Percentiles rank a stretch among this genome's conserved stretches.
phyloP scores from a whole-genome alignment of 2,888 invertebrate genomes.

The Leptothorax acervorum region DNA sequence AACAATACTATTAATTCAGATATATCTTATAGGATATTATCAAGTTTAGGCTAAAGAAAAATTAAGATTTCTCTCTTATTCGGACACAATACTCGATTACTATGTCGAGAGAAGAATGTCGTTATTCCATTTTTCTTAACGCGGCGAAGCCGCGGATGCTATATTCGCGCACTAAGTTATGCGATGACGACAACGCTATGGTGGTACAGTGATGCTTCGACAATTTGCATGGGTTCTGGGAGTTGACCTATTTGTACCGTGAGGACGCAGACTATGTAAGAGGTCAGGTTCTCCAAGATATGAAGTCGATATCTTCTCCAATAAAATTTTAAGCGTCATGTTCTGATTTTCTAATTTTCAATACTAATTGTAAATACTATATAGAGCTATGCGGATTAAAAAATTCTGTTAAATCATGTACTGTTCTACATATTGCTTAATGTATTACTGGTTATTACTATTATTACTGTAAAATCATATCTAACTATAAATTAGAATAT shows the following conservation, averaged over 20 bases:
- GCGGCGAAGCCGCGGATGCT: slow-evolving; percentile 62
- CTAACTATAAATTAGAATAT: background rate
- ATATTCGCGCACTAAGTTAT: slow-evolving; percentile 61
- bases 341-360: background rate
- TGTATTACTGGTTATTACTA: background rate
- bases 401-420: background rate
- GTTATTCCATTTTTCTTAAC: slow-evolving; percentile 70
- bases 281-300: background rate
- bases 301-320: background rate
- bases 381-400: too few species aligned
- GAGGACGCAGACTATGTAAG: background rate
- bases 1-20: background rate
- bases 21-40: background rate
- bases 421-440: background rate
- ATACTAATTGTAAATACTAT: background rate
- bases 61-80: background rate
- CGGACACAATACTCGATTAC: background rate
- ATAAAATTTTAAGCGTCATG: background rate
- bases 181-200: slow-evolving; percentile 61
- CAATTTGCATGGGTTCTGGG: slow-evolving; percentile 66
- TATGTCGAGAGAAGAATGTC: background rate
- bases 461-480: background rate
- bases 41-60: background rate
- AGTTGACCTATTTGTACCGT: slow-evolving; percentile 54
- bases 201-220: slow-evolving; percentile 21